Evolutionary conservation across 2,888 invertebrate genomes (phyloP), one percentile per base, ranked within the genome.

Genomic region (Caenorhabditis sp.): DNA sequence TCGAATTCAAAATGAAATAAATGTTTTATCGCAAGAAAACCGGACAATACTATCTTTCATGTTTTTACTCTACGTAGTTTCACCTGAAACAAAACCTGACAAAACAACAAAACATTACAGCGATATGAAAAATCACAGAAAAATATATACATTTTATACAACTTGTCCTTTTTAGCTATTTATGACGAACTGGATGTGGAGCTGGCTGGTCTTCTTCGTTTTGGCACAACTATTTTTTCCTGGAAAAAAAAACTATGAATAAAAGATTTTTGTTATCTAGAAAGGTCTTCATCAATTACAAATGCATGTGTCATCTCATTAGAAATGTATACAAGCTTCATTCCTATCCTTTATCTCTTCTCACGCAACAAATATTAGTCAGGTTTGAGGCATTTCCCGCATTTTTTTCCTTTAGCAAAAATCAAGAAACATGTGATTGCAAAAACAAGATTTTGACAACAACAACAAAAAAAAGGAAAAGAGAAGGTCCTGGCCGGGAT

Each of bases 401-500:
- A 58, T 62, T 62, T 23, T 51, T 1, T 5, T 37, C 23, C 23
- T 58, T 64, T 59, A 59, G 21, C 8, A 51, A 54, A 19, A 49
- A 49, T 27, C 36, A 51, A 66, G 31, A n/a, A n/a, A n/a, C n/a
- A n/a, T n/a, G n/a, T n/a, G n/a, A n/a, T n/a, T n/a, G n/a, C n/a
- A 31, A 31, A 10, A 31, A 31, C 31, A 31, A 31, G 31, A 31
- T 60, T 58, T 50, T 49, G 26, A 23, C 59, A 57, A 54, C 53
- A 36, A 17, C 6, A 36, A 51, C 36, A 53, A 49, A 51, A 37
- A 65, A 69, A 58, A 59, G 14, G 14, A 43, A 43, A 43, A 17
- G 17, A 14, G 14, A 49, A 77, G 77, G 77, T 76, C 70, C 78
- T 76, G 71, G 79, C 75, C 79, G 79, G 79, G 79, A 66, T 79